Conservation (phyloP, 2,888 invertebrate genomes). For the Cordilura impudica region DNA sequence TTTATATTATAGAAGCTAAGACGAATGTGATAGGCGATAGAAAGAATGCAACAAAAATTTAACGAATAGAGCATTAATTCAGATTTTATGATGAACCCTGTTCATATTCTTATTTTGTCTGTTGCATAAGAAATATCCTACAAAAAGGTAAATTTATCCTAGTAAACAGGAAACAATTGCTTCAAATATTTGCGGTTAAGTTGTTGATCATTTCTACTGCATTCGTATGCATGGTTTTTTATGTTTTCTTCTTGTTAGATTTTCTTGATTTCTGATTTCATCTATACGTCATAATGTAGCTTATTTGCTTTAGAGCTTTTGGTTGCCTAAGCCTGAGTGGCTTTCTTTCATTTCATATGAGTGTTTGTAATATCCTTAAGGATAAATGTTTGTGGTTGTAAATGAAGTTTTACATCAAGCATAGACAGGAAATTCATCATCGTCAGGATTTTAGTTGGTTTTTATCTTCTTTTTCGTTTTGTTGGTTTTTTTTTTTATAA, state of each 20-base stretch:
- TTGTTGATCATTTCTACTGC: constrained; percentile 37
- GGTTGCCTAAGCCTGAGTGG: constrained; percentile 39
- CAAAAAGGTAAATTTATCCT: constrained; percentile 49
- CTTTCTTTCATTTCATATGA: constrained; percentile 45
- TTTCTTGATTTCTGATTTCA: constrained; percentile 29
- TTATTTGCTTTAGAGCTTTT: constrained; percentile 58
- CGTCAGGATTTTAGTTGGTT: constrained; percentile 45
- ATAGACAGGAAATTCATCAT: constrained; percentile 63
- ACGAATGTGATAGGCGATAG: too few species aligned
- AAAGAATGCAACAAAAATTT: too few species aligned
- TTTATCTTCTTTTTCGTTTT: neutral
- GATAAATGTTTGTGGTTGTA: constrained; percentile 62
- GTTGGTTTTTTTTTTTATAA: constrained; percentile 25
- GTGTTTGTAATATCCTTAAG: constrained; percentile 62
- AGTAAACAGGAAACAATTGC: constrained; percentile 61
- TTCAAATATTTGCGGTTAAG: constrained; percentile 54
- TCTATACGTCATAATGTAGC: constrained; percentile 54
- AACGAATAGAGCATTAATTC: too few species aligned
- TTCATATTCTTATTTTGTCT: too few species aligned
- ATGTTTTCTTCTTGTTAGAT: neutral
- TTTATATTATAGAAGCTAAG: too few species aligned
- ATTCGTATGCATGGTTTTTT: constrained; percentile 34
- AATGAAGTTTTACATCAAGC: constrained; percentile 62
- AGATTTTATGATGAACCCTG: too few species aligned
- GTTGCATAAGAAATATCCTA: constrained; percentile 24